Percentiles rank a stretch among this genome's conserved stretches.
phyloP scores from a whole-genome alignment of 2,888 invertebrate species.

The Cactoblastis cactorum region DNA sequence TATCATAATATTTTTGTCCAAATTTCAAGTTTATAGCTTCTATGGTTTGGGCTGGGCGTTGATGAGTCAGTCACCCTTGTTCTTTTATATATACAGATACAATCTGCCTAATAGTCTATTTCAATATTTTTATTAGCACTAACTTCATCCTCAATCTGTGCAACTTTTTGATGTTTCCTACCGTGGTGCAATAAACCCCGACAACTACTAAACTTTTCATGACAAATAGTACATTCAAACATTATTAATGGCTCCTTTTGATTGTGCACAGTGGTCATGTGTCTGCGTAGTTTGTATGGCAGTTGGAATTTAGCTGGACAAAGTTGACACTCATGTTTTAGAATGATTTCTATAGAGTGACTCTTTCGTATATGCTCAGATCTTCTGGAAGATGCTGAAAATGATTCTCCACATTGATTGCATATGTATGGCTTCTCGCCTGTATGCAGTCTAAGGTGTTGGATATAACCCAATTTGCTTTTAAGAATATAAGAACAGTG shows the following conservation, averaged over 20 bases:
- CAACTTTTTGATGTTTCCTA: conserved; percentile 39
- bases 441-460: conserved; percentile 60
- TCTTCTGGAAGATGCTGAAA: conserved; percentile 59
- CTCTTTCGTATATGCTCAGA: conserved; percentile 55
- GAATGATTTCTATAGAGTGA: conserved; percentile 38
- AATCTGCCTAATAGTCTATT: no score
- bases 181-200: conserved; percentile 52
- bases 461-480: conserved; percentile 52
- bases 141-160: background rate
- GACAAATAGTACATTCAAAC: conserved; percentile 48
- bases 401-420: conserved; percentile 50
- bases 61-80: no score
- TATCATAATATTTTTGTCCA: no score
- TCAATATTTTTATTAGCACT: background rate
- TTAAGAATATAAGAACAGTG: conserved; percentile 50
- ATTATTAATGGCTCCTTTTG: conserved; percentile 23
- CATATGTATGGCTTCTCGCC: conserved; percentile 62
- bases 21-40: no score
- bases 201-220: conserved; percentile 49
- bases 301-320: conserved; percentile 56
- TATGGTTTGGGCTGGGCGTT: no score
- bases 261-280: conserved; percentile 43
- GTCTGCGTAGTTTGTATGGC: conserved; percentile 50
- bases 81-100: no score
- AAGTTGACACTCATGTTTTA: conserved; percentile 47